Percentiles rank a stretch among this genome's conserved stretches.
These are phyloP conservation scores for Alosa sapidissima DNA, from an alignment of 2,797 vertebrate species.

Conservation along the genomic window DNA sequence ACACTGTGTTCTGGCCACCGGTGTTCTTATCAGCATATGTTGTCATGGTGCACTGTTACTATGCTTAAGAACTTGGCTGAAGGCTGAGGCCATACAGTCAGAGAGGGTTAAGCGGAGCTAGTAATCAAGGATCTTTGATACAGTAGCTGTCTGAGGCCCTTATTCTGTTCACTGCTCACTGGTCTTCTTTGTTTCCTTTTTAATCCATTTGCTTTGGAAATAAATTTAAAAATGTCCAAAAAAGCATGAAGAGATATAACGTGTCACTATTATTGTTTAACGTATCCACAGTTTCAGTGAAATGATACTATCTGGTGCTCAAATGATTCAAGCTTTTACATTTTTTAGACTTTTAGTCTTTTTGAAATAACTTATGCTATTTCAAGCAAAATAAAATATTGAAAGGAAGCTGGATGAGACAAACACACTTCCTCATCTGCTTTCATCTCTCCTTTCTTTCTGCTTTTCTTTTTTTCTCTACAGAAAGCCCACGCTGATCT, in stretches of 20 bases:
- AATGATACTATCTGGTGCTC: neutral
- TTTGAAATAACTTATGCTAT: slow-evolving; percentile 23
- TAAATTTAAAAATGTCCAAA: neutral
- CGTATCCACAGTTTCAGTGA: neutral
- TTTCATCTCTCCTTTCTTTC: slow-evolving; percentile 8
- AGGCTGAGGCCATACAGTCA: slow-evolving; percentile 27
- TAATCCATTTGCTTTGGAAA: neutral
- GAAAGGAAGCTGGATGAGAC: slow-evolving; percentile 44
- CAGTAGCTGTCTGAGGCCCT: neutral
- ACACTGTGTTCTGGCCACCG: slow-evolving; percentile 74
- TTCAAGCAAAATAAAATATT: slow-evolving; percentile 61
- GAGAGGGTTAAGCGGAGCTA: no score
- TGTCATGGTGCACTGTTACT: slow-evolving; percentile 71
- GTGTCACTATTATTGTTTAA: neutral
- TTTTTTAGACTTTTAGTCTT: neutral
- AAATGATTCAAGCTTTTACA: neutral
- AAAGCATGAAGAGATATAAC: neutral
- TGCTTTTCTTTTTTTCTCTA: slow-evolving; percentile 14
- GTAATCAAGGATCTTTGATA: no score
- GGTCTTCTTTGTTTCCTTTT: neutral
- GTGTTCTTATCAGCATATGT: slow-evolving; percentile 78
- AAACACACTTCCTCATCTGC: slow-evolving; percentile 19
- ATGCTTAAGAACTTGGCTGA: slow-evolving; percentile 76
- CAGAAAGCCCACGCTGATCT: slow-evolving; percentile 54
- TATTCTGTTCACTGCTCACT: neutral